Percentiles rank a stretch among this genome's conserved stretches.
Evolutionary conservation across 2,888 invertebrate species (phyloP).

Genomic region (Pantelozetes paolii): DNA sequence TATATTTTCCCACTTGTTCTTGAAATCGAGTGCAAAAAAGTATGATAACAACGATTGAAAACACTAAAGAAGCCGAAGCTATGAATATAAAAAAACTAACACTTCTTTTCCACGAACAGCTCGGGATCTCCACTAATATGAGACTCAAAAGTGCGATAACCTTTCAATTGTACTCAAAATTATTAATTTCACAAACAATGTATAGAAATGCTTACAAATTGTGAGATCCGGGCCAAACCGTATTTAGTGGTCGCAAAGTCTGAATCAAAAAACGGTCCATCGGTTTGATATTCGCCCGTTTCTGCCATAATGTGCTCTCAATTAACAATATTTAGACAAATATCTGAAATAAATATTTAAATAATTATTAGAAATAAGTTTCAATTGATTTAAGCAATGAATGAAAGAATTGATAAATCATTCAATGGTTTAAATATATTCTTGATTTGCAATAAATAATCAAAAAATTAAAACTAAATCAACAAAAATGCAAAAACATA

Average conservation of each 20-base stretch:
- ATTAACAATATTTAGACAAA: neutral
- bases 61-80: slow-evolving; percentile 38
- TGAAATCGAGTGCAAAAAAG: slow-evolving; percentile 40
- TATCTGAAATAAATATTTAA: neutral
- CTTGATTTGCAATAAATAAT: too few species aligned
- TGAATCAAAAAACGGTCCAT: slow-evolving; percentile 39
- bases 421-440: too few species aligned
- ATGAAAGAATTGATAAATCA: too few species aligned
- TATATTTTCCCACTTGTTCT: slow-evolving; percentile 38
- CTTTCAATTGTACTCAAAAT: neutral
- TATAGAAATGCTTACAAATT: slow-evolving; percentile 38
- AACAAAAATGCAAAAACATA: too few species aligned
- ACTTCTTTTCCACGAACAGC: slow-evolving; percentile 32
- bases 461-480: too few species aligned
- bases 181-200: neutral
- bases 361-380: neutral
- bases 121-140: slow-evolving; percentile 41
- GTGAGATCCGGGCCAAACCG: slow-evolving; percentile 41
- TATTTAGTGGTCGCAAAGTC: slow-evolving; percentile 40
- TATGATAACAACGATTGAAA: slow-evolving; percentile 36
- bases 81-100: slow-evolving; percentile 38
- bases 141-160: slow-evolving; percentile 41
- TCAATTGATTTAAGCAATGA: too few species aligned
- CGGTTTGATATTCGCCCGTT: slow-evolving; percentile 21
- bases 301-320: slow-evolving; percentile 28